Base-by-base conservation (phyloP, 2,888 invertebrate species). In the Torymus texanus region DNA sequence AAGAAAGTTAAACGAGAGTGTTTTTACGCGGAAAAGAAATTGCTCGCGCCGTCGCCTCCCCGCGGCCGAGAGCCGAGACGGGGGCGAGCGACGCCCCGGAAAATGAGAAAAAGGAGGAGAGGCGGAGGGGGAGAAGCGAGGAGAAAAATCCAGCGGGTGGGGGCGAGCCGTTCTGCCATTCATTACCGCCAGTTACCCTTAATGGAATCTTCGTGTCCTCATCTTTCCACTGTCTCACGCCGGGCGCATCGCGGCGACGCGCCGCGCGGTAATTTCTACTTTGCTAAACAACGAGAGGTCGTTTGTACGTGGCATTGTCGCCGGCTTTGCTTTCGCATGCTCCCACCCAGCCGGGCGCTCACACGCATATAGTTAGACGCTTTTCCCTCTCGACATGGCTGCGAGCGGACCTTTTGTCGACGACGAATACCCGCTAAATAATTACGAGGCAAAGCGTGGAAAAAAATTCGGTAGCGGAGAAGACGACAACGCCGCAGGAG, bases 181-280 rank as follows among this genome's bases (percentile, higher is more conserved):
- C 89, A 89, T 89, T 89, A 88, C 87, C 86, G 84, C 87, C 85
- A 21, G 87, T 88, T 88, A 86, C 86, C 86, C 87, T 86, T 89
- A 89, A 89, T 88, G 89, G 88, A 88, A 88, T 88, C 88, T 88
- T 87, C 88, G 86, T 88, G 88, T 88, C 86, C 86, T 88, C 88
- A 86, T 88, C 88, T 85, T 86, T 85, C 85, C 83, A 81, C 84
- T 84, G 86, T 85, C 85, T 85, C 61, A 16, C 24, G 13, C 18
- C 62, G 56, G n/a, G 8, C 83, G 81, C 82, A 82, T 14, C 66
- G 29, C n/a, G n/a, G n/a, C n/a, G n/a, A n/a, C n/a, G n/a, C n/a
- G 13, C 24, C 16, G 12, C 59, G 82, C 84, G 84, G 84, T 86
- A 85, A 87, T 88, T 88, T 87, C 85, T 86, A 85, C 85, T 86